Evolutionary conservation across 2,888 invertebrate species (phyloP).

Genomic region (Drosophila rubida): DNA sequence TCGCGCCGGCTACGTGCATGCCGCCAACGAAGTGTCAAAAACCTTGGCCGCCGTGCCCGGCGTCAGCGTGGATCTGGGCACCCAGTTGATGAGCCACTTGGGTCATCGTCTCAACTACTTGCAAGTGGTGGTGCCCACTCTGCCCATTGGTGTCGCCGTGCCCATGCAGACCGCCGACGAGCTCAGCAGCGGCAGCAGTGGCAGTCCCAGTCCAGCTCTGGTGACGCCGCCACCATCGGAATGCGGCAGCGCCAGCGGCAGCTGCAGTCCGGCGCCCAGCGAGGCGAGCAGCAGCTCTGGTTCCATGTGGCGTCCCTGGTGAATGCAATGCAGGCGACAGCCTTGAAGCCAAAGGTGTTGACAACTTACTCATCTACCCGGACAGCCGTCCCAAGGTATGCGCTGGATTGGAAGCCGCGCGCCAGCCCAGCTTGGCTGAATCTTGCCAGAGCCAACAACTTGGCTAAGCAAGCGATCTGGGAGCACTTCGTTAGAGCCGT

Average conservation of each 20-base stretch:
- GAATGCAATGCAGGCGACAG: slow-evolving; percentile 51
- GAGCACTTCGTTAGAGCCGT: slow-evolving; percentile 51
- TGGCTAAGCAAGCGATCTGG: not conserved
- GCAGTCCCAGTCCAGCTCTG: slow-evolving; percentile 62
- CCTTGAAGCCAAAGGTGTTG: slow-evolving; percentile 50
- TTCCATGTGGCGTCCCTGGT: slow-evolving; percentile 84
- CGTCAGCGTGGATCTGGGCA: slow-evolving; percentile 94
- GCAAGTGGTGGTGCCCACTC: slow-evolving; percentile 84
- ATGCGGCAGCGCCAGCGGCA: slow-evolving; percentile 84
- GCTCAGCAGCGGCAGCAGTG: slow-evolving; percentile 38
- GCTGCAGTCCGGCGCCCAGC: slow-evolving; percentile 84
- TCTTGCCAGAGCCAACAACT: not conserved
- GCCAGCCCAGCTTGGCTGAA: not conserved
- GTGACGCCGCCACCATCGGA: slow-evolving; percentile 84
- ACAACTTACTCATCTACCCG: slow-evolving; percentile 27
- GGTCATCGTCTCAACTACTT: slow-evolving; percentile 91
- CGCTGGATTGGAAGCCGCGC: slow-evolving; percentile 53
- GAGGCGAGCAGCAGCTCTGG: slow-evolving; percentile 78
- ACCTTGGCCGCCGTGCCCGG: slow-evolving; percentile 94
- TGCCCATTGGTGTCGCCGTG: slow-evolving; percentile 60
- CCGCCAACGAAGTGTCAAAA: slow-evolving; percentile 94
- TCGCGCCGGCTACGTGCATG: slow-evolving; percentile 95
- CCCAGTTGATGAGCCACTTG: slow-evolving; percentile 95
- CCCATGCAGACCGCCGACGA: slow-evolving; percentile 47
- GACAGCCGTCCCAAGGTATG: slow-evolving; percentile 21